Evolutionary conservation across 1,140 invertebrate genomes (phyloP), one percentile per base, ranked within the genome.

Genomic region (Lepeophtheirus salmonis): DNA sequence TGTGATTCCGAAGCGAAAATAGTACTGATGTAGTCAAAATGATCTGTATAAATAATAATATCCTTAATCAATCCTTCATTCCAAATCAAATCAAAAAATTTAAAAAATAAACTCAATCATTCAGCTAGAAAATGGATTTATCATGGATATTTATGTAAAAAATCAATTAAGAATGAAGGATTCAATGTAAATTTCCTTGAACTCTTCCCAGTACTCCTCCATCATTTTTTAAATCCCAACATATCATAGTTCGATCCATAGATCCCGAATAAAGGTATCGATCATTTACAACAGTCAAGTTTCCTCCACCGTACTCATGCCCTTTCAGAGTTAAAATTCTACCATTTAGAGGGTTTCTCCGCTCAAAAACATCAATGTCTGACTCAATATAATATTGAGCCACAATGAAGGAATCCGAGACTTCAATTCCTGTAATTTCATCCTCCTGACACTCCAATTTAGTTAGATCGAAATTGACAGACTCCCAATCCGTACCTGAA

Each of bases 401-500:
- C 2, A 30, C 59, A 16, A 61, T 49, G 18, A 50, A 61, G 14
- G n/a, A 20, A n/a, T 61, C 59, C 18, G n/a, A 21, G 14, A 61
- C 50, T 18, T 48, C 59, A 13, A 61, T 18, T 2, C 50, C 59
- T n/a, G 51, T 61, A 4, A 61, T 25, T 61, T 61, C 59, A 16
- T 61, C 59, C 25, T 54, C 59, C n/a, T 52, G n/a, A 41, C 55
- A 54, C 50, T 53, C 21, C 50, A 61, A 20, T 25, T 52, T 53
- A 17, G 16, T 22, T 50, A 57, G 16, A 16, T 6, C 2, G 50
- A 60, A 61, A 25, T 59, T 53, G n/a, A 61, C 50, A 21, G 48
- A 56, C 59, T 61, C 59, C 59, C 59, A 61, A 61, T 61, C 59
- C 14, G 50, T 22, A 12, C 59, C 59, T n/a, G 16, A 20, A n/a